Percentiles rank a stretch among this genome's conserved stretches.
These are phyloP conservation scores for Pollenia griseotomentosa DNA, from an alignment of 2,888 invertebrate genomes.

Conservation along the genomic window DNA sequence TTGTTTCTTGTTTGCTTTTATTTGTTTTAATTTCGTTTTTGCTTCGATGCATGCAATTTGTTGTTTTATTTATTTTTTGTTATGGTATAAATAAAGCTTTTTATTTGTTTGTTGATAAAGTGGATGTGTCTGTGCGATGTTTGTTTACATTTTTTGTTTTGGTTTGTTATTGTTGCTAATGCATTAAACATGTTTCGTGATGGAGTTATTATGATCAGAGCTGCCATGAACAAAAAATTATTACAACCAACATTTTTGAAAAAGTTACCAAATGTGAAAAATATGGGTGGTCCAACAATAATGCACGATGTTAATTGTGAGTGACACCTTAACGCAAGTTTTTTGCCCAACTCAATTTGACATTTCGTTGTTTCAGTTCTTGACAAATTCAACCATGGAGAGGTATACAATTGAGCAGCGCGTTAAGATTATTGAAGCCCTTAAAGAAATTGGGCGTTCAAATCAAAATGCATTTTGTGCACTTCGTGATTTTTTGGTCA, in stretches of 20 bases:
- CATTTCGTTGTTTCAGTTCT: no score
- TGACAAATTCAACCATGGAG: no score
- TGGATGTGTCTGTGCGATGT: not conserved
- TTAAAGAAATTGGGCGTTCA: no score
- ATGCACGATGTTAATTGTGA: no score
- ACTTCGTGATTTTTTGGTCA: no score
- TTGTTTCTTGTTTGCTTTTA: slow-evolving; percentile 23
- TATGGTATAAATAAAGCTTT: not conserved
- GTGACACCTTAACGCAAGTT: no score
- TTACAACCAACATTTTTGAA: not conserved
- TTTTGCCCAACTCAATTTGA: no score
- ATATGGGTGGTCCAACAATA: no score
- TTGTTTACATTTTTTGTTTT: slow-evolving; percentile 39
- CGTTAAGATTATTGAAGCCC: no score
- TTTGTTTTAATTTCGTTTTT: slow-evolving; percentile 54
- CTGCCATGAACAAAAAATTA: not conserved
- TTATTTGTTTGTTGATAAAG: slow-evolving; percentile 10
- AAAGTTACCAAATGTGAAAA: no score
- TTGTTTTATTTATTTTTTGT: slow-evolving; percentile 21
- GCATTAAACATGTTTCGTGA: not conserved
- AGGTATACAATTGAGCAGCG: no score
- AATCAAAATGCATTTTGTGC: no score
- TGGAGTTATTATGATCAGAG: not conserved
- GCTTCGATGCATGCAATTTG: slow-evolving; percentile 31
- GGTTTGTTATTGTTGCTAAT: not conserved